These are phyloP conservation scores for western clawed frog (Xenopus tropicalis) DNA, from an alignment of 2,113 vertebrate genomes.

Conservation along the genomic window UCB_Xtro_10.0 CM004448.2:29962001-29962500, in stretches of 20 bases:
- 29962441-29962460: too few species aligned
- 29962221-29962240: neutral
- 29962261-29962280: neutral
- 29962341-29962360: too few species aligned
- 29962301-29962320: too few species aligned
- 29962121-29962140: neutral
- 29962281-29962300: too few species aligned
- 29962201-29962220: neutral
- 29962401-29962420: too few species aligned
- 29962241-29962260: neutral
- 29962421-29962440: too few species aligned
- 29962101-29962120: constrained; percentile 26
- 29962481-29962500: too few species aligned
- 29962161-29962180: neutral
- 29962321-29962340: too few species aligned
- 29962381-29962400: too few species aligned
- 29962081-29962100: constrained; percentile 9
- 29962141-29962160: constrained; percentile 9
- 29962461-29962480: too few species aligned
- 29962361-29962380: too few species aligned
- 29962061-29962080: constrained; percentile 15
- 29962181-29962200: constrained; percentile 3
- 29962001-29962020: constrained; percentile 25
- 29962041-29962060: neutral
- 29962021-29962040: constrained; percentile 27